phyloP scores from a whole-genome alignment of 1,140 invertebrate genomes.

The Branchinecta lindahli region DNA sequence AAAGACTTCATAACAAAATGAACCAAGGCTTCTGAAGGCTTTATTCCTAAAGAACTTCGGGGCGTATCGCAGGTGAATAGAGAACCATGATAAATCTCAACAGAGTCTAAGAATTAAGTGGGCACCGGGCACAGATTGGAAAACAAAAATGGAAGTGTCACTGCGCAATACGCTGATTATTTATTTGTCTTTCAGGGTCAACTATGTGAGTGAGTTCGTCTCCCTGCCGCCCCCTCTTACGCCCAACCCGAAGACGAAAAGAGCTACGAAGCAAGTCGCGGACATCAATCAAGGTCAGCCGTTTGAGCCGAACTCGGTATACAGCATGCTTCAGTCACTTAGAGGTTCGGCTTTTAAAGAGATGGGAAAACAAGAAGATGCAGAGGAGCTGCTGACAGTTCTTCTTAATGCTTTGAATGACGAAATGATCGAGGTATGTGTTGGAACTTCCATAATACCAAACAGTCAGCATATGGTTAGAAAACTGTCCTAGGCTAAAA shows the following conservation, averaged over 20 bases:
- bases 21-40: too few relatives aligned
- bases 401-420: conserved; percentile 85
- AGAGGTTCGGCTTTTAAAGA: conserved; percentile 47
- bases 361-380: conserved; percentile 80
- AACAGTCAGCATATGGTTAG: too few relatives aligned
- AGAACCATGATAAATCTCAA: too few relatives aligned
- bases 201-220: conserved; percentile 49
- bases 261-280: conserved; percentile 17
- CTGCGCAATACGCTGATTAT: too few relatives aligned
- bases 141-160: too few relatives aligned
- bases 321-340: conserved; percentile 57
- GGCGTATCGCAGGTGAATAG: too few relatives aligned
- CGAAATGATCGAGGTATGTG: conserved; percentile 70
- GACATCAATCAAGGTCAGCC: conserved; percentile 23
- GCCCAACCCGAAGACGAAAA: conserved; percentile 29
- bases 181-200: conserved; percentile 28
- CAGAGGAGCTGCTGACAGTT: conserved; percentile 83
- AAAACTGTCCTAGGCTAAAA: neutral
- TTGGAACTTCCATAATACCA: too few relatives aligned
- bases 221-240: conserved; percentile 38
- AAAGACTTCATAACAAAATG: too few relatives aligned
- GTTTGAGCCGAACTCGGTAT: conserved; percentile 59
- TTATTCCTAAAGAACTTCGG: too few relatives aligned
- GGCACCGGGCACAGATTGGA: too few relatives aligned
- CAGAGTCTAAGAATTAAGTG: too few relatives aligned